Conservation (phyloP, 2,113 vertebrate species). For the Labeo catla region DNA sequence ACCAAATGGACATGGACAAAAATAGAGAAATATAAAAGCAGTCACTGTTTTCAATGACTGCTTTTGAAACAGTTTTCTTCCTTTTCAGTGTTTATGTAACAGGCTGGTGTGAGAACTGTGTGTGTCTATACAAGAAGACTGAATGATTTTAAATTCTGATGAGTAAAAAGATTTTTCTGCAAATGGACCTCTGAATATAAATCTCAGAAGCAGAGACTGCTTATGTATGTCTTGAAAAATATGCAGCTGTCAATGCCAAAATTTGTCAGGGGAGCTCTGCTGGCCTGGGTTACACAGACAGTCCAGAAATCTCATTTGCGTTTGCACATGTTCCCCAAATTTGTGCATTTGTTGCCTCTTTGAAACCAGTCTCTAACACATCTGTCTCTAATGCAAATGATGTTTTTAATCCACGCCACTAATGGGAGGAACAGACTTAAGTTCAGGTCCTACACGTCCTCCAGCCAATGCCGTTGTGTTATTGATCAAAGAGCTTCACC, state of each 20-base stretch:
- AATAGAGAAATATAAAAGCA: neutral
- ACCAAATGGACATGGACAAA: neutral
- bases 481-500: slow-evolving; percentile 3
- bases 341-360: neutral
- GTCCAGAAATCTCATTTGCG: neutral
- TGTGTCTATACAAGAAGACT: neutral
- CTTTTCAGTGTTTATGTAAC: neutral
- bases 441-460: neutral
- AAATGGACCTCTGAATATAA: neutral
- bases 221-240: neutral
- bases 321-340: neutral
- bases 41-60: neutral
- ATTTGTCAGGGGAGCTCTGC: neutral
- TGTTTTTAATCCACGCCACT: neutral
- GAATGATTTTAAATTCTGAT: neutral
- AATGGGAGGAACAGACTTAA: neutral
- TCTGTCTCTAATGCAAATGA: neutral
- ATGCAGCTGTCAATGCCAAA: neutral
- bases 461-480: neutral
- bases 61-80: neutral
- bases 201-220: neutral
- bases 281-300: neutral
- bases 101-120: neutral
- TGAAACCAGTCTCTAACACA: neutral
- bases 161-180: neutral